Conservation (phyloP, 1,140 invertebrate species). For the Drosophila leontia region DNA sequence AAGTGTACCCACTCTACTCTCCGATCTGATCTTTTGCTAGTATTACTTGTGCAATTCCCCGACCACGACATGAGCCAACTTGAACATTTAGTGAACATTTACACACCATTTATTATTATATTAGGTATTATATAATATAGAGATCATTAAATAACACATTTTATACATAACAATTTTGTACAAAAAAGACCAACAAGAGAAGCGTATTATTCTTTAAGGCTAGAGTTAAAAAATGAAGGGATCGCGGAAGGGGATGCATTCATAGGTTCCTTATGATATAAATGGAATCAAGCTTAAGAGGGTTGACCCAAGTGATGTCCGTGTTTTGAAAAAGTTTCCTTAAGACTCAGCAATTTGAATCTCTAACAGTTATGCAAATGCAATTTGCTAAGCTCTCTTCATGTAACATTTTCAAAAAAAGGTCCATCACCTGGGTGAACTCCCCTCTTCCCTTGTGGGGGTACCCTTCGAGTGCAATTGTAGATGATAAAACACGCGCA, state of each 20-base stretch:
- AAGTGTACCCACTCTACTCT: constrained; percentile 63
- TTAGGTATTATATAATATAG: constrained; percentile 65
- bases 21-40: constrained; percentile 55
- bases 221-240: constrained; percentile 45
- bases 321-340: too few species aligned
- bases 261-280: neutral
- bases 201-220: constrained; percentile 64
- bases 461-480: constrained; percentile 32
- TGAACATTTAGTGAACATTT: constrained; percentile 67
- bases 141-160: constrained; percentile 75
- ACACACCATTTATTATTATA: constrained; percentile 65
- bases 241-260: constrained; percentile 8
- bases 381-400: too few species aligned
- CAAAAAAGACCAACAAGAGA: constrained; percentile 72
- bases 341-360: too few species aligned
- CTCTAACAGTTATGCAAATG: too few species aligned
- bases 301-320: too few species aligned
- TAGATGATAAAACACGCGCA: constrained; percentile 41
- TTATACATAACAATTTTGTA: constrained; percentile 77
- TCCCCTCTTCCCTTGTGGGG: neutral
- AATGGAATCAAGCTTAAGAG: neutral
- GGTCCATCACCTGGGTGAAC: too few species aligned
- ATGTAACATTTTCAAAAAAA: too few species aligned
- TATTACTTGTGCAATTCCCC: constrained; percentile 72
- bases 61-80: constrained; percentile 56